phyloP scores from a whole-genome alignment of 2,888 invertebrate genomes.

The Chrysodeixis includens region DNA sequence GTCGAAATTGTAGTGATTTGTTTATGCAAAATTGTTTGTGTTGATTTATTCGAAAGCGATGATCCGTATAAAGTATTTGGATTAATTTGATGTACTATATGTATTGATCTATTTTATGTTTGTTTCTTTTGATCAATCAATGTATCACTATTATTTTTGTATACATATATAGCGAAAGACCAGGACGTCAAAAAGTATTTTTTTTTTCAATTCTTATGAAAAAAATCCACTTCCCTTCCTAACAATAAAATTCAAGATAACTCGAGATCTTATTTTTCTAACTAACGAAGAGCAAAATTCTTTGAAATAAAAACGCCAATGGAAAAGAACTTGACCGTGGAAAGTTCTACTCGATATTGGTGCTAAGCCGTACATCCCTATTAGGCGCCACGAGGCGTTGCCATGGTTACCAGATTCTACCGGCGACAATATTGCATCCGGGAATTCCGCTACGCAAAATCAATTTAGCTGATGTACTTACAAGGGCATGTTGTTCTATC shows the following conservation, averaged over 20 bases:
- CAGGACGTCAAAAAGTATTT: too few relatives aligned
- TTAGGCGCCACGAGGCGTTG: constrained; percentile 45
- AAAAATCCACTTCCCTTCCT: too few relatives aligned
- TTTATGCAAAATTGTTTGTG: constrained; percentile 15
- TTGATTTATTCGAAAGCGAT: constrained; percentile 12
- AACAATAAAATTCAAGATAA: too few relatives aligned
- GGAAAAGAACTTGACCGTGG: constrained; percentile 35
- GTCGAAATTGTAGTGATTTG: constrained; percentile 41
- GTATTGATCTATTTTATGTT: background rate
- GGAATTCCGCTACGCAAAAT: constrained; percentile 45
- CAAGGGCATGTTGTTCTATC: background rate
- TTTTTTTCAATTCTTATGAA: too few relatives aligned
- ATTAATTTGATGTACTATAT: background rate
- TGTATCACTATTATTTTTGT: too few relatives aligned
- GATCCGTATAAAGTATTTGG: background rate
- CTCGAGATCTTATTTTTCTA: background rate
- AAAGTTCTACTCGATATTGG: constrained; percentile 17
- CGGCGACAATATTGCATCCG: constrained; percentile 49
- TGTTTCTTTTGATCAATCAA: too few relatives aligned
- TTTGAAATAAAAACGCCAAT: background rate
- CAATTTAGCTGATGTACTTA: constrained; percentile 24
- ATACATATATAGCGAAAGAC: too few relatives aligned
- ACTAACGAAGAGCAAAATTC: background rate
- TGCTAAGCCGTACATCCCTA: constrained; percentile 26
- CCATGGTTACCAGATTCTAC: constrained; percentile 39